Evolutionary conservation across 2,113 vertebrate species (phyloP).

Genomic region (Bos taurus): ARS-UCD2.0 NC_037340.1:72391501-72392000

Average conservation of each 20-base stretch:
- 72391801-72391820: conserved; percentile 75
- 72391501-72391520: background rate
- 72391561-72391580: conserved; percentile 67
- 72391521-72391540: background rate
- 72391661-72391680: conserved; percentile 85
- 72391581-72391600: conserved; percentile 78
- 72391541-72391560: conserved; percentile 54
- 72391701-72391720: conserved; percentile 89
- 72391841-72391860: background rate
- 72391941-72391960: background rate
- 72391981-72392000: background rate
- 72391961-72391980: background rate
- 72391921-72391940: background rate
- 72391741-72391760: conserved; percentile 81
- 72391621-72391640: conserved; percentile 84
- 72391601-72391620: conserved; percentile 78
- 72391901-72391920: background rate
- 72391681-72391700: conserved; percentile 84
- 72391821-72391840: conserved; percentile 80
- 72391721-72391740: conserved; percentile 86
- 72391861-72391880: background rate
- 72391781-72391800: conserved; percentile 87
- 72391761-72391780: conserved; percentile 88
- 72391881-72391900: background rate
- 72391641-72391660: conserved; percentile 87